Percentiles rank a stretch among this genome's conserved stretches.
phyloP scores from a whole-genome alignment of 2,888 invertebrate species.

The Antheraea yamamai region DNA sequence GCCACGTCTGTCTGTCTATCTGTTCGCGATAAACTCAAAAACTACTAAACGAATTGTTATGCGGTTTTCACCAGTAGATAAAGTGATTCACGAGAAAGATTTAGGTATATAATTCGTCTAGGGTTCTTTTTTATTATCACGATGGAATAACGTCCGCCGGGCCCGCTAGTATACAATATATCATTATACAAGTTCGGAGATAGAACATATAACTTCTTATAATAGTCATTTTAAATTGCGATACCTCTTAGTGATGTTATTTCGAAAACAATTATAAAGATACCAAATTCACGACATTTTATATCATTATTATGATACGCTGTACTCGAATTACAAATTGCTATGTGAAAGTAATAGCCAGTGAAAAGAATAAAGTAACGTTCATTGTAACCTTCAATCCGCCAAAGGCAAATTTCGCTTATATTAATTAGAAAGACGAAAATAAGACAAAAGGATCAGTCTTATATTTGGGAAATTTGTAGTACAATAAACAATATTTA shows the following conservation, averaged over 20 bases:
- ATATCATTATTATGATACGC: not conserved
- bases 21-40: too few species aligned
- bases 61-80: too few species aligned
- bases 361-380: not conserved
- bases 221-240: not conserved
- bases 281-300: not conserved
- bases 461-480: constrained; percentile 82
- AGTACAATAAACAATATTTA: constrained; percentile 76
- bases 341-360: not conserved
- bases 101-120: too few species aligned
- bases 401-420: constrained; percentile 25
- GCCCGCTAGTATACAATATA: not conserved
- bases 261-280: not conserved
- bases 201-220: not conserved
- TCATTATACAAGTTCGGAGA: too few species aligned
- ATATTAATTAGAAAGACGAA: constrained; percentile 73
- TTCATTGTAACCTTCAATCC: constrained; percentile 17
- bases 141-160: too few species aligned
- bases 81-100: too few species aligned
- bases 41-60: too few species aligned
- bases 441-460: constrained; percentile 82
- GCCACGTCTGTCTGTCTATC: too few species aligned
- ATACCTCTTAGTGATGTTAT: not conserved
- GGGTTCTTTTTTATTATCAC: too few species aligned
- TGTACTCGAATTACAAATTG: not conserved